A percentile compares a stretch with the other conserved stretches of the same genome.
These are phyloP conservation scores for Hydrolagus affinis DNA, from an alignment of 2,113 vertebrate genomes.

Conservation along the genomic window DNA sequence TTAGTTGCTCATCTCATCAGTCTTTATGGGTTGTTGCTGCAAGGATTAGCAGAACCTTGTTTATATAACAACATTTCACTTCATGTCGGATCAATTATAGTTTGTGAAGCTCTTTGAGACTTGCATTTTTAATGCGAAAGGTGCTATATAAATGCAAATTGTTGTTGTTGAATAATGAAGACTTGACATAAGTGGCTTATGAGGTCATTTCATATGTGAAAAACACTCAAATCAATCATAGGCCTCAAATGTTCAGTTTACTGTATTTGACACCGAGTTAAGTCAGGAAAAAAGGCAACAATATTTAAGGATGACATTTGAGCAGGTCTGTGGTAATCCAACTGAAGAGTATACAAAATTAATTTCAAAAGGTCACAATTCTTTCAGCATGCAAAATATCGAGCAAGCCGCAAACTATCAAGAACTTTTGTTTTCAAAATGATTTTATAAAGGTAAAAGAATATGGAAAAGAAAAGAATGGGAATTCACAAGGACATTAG, in stretches of 20 bases:
- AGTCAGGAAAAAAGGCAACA: background rate
- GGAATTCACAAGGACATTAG: background rate
- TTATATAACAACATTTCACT: too few relatives aligned
- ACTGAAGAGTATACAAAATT: background rate
- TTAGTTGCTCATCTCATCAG: too few relatives aligned
- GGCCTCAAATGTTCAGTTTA: background rate
- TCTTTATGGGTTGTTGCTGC: too few relatives aligned
- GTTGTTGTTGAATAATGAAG: conserved; percentile 12
- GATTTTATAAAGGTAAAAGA: background rate
- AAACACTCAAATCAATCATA: conserved; percentile 11
- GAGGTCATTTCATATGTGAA: conserved; percentile 6
- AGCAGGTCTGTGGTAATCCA: background rate
- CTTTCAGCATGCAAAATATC: conserved; percentile 3
- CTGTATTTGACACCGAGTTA: conserved; percentile 4
- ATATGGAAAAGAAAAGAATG: background rate
- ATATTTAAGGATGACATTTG: background rate
- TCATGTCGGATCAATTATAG: too few relatives aligned
- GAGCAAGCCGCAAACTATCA: background rate
- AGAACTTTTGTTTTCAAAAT: background rate
- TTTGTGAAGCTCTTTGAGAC: too few relatives aligned
- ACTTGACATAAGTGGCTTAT: conserved; percentile 11
- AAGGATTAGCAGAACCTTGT: too few relatives aligned
- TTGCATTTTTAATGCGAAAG: too few relatives aligned
- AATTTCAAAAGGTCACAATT: background rate
- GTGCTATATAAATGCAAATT: too few relatives aligned